Evolutionary conservation across 2,888 invertebrate species (phyloP).

Genomic region (Plutella xylostella): DNA sequence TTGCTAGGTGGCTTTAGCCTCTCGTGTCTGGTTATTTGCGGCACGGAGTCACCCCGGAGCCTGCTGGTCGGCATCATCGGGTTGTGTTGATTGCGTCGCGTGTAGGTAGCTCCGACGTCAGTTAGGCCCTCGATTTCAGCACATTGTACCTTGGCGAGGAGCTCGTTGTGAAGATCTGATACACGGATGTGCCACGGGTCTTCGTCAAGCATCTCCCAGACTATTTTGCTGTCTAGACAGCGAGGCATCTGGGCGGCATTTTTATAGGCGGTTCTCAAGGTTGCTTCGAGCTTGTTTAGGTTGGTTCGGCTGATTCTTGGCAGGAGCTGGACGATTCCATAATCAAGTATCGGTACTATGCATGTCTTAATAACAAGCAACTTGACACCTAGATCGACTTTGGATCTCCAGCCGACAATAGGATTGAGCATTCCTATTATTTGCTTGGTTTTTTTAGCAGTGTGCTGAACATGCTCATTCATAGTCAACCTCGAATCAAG

Average conservation of each 20-base stretch:
- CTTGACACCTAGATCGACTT: neutral
- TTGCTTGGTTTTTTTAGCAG: neutral
- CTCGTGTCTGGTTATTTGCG: too few relatives aligned
- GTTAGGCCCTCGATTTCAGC: too few relatives aligned
- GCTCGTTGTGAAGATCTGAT: neutral
- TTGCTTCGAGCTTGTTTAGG: too few relatives aligned
- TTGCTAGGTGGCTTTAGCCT: too few relatives aligned
- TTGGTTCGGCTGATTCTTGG: too few relatives aligned
- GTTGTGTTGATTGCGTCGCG: too few relatives aligned
- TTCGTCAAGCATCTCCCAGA: slow-evolving; percentile 15
- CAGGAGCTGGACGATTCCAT: neutral
- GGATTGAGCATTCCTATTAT: neutral
- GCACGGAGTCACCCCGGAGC: too few relatives aligned
- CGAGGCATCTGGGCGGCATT: slow-evolving; percentile 3
- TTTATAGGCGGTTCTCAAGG: slow-evolving; percentile 2
- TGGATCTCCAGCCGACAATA: neutral
- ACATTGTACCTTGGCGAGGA: neutral
- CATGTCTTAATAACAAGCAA: neutral
- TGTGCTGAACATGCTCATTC: neutral
- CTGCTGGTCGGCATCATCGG: too few relatives aligned
- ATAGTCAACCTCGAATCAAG: neutral
- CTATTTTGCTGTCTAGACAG: slow-evolving; percentile 5
- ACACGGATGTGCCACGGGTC: slow-evolving; percentile 14
- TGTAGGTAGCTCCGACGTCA: too few relatives aligned
- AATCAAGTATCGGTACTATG: neutral